These are phyloP conservation scores for Drosophila mimica DNA, from an alignment of 2,888 invertebrate genomes.

Conservation along the genomic window DNA sequence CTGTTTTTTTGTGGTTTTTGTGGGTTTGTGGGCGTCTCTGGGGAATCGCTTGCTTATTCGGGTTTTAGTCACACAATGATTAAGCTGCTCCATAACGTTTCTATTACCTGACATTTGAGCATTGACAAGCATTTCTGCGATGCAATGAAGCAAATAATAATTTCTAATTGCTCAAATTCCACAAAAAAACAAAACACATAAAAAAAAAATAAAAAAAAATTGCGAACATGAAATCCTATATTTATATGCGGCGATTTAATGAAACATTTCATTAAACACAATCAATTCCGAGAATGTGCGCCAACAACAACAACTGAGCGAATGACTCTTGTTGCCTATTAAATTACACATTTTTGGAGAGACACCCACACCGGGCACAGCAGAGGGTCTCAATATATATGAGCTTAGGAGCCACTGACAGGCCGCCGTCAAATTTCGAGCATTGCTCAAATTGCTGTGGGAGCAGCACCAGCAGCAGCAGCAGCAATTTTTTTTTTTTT, in stretches of 20 bases:
- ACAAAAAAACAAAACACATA: too few species aligned
- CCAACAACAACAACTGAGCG: slow-evolving; percentile 31
- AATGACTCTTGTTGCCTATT: slow-evolving; percentile 52
- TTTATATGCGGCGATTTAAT: slow-evolving; percentile 56
- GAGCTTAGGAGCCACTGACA: slow-evolving; percentile 64
- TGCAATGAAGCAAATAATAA: slow-evolving; percentile 69
- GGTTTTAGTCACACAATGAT: slow-evolving; percentile 19
- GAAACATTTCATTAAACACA: slow-evolving; percentile 76
- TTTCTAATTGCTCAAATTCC: slow-evolving; percentile 79
- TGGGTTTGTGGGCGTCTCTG: slow-evolving; percentile 48
- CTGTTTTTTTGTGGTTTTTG: slow-evolving; percentile 18
- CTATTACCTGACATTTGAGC: slow-evolving; percentile 26
- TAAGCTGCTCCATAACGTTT: slow-evolving; percentile 1
- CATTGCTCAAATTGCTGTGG: slow-evolving; percentile 61
- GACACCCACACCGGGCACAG: slow-evolving; percentile 36
- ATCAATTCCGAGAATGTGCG: slow-evolving; percentile 74
- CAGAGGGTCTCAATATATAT: slow-evolving; percentile 38
- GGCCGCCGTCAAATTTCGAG: slow-evolving; percentile 74
- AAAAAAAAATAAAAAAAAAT: too few species aligned
- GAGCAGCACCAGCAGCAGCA: slow-evolving; percentile 43
- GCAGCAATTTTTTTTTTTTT: slow-evolving; percentile 33
- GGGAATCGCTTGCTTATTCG: slow-evolving; percentile 17
- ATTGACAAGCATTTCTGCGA: slow-evolving; percentile 24
- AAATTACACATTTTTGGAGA: slow-evolving; percentile 60
- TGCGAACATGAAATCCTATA: slow-evolving; percentile 66